Conservation (phyloP, 2,888 invertebrate species). For the Agrilus mali region DNA sequence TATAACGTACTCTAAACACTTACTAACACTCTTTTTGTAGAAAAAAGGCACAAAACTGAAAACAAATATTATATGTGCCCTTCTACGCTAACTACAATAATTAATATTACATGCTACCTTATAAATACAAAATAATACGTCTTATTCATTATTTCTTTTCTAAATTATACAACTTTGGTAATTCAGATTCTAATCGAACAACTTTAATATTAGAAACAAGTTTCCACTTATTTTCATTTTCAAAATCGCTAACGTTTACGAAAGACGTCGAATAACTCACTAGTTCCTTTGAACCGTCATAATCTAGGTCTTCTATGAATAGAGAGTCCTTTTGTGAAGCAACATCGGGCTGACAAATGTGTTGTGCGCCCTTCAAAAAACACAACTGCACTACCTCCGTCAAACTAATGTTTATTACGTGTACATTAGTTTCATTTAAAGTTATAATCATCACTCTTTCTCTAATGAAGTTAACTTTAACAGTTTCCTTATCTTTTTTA, state of each 20-base stretch:
- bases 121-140: no score
- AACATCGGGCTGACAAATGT: conserved; percentile 60
- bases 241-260: conserved; percentile 22
- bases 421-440: conserved; percentile 60
- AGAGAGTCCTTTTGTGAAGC: conserved; percentile 60
- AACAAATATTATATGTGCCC: no score
- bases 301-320: conserved; percentile 61
- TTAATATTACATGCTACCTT: no score
- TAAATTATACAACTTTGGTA: conserved; percentile 49
- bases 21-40: no score
- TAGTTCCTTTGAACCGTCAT: conserved; percentile 63
- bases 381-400: conserved; percentile 69
- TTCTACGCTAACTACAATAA: no score
- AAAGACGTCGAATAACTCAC: conserved; percentile 59
- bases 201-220: conserved; percentile 56
- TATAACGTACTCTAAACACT: no score
- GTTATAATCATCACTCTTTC: conserved; percentile 69
- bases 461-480: conserved; percentile 11
- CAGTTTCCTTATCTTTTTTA: conserved; percentile 4
- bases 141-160: no score
- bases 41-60: no score
- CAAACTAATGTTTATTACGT: conserved; percentile 66
- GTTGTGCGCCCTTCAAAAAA: conserved; percentile 31
- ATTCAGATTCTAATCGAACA: conserved; percentile 56
- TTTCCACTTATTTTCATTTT: conserved; percentile 36